Percentiles rank a stretch among this genome's conserved stretches.
Evolutionary conservation across 2,888 invertebrate genomes (phyloP).

Genomic region (Nematopogon swammerdamellus): DNA sequence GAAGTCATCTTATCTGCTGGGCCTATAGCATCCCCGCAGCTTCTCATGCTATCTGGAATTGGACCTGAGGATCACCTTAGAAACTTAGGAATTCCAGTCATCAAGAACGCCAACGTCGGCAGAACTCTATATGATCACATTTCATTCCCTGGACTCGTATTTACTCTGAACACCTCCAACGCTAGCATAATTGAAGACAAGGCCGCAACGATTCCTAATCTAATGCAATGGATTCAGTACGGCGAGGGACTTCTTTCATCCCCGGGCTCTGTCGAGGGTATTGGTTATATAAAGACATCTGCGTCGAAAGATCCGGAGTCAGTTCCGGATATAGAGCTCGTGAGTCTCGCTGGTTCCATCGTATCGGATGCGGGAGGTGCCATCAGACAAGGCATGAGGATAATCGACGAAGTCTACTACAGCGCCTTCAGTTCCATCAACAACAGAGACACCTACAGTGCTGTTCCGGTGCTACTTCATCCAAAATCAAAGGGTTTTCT

Average conservation of each 20-base stretch:
- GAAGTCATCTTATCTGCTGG: constrained; percentile 87
- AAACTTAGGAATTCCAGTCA: constrained; percentile 55
- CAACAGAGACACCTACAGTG: constrained; percentile 56
- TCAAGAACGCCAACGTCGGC: constrained; percentile 66
- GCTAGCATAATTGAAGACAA: constrained; percentile 38
- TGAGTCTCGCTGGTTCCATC: constrained; percentile 62
- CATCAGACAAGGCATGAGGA: constrained; percentile 51
- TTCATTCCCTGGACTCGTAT: constrained; percentile 49
- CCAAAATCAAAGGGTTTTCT: constrained; percentile 72
- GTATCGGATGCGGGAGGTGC: constrained; percentile 56
- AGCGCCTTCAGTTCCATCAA: constrained; percentile 53
- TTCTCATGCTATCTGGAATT: constrained; percentile 85
- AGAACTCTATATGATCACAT: constrained; percentile 62
- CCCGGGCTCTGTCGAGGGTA: constrained; percentile 63
- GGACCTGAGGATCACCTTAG: constrained; percentile 57
- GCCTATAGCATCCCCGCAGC: constrained; percentile 82
- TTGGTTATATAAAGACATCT: constrained; percentile 61
- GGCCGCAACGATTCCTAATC: constrained; percentile 35
- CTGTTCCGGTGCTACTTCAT: constrained; percentile 68
- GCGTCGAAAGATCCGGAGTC: constrained; percentile 48
- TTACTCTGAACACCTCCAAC: constrained; percentile 38
- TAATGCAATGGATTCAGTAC: constrained; percentile 42
- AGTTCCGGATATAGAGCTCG: constrained; percentile 64
- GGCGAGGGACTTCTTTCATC: constrained; percentile 56
- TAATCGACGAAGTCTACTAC: constrained; percentile 55